Conservation (phyloP, 1,140 invertebrate genomes). For the Eumaeus atala region DNA sequence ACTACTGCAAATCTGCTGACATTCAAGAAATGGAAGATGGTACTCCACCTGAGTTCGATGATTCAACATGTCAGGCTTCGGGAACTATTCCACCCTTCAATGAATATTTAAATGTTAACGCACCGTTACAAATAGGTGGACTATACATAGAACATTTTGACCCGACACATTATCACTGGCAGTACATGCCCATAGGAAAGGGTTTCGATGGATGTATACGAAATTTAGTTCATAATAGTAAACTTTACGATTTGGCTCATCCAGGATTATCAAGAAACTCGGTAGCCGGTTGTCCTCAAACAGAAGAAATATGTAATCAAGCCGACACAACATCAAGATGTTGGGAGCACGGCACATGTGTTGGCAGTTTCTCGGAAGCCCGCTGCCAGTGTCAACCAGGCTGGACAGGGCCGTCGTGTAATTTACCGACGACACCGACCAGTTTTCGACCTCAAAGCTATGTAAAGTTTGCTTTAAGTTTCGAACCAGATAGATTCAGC, state of each 20-base stretch:
- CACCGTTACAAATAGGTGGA: constrained; percentile 94
- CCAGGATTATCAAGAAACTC: constrained; percentile 89
- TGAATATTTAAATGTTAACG: constrained; percentile 97
- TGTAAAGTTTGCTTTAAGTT: constrained; percentile 95
- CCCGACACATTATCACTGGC: constrained; percentile 89
- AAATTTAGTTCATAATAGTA: constrained; percentile 96
- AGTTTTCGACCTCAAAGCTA: constrained; percentile 95
- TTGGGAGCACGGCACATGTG: constrained; percentile 94
- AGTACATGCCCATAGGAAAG: constrained; percentile 89
- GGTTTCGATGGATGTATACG: constrained; percentile 96
- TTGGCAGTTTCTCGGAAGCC: constrained; percentile 91
- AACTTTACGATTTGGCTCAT: constrained; percentile 93
- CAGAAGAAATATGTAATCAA: constrained; percentile 90
- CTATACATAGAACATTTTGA: constrained; percentile 90
- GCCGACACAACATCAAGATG: constrained; percentile 87
- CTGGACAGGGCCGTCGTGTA: constrained; percentile 91
- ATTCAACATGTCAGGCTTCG: constrained; percentile 89
- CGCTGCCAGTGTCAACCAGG: constrained; percentile 94
- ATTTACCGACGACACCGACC: constrained; percentile 87
- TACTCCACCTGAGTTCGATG: constrained; percentile 88
- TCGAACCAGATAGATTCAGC: constrained; percentile 93
- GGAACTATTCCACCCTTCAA: constrained; percentile 95
- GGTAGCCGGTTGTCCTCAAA: constrained; percentile 90
- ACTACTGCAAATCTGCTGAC: constrained; percentile 91
- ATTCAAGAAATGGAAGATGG: constrained; percentile 92